Conservation (phyloP, 1,140 invertebrate species). For the Protaetia brevitarsis region DNA sequence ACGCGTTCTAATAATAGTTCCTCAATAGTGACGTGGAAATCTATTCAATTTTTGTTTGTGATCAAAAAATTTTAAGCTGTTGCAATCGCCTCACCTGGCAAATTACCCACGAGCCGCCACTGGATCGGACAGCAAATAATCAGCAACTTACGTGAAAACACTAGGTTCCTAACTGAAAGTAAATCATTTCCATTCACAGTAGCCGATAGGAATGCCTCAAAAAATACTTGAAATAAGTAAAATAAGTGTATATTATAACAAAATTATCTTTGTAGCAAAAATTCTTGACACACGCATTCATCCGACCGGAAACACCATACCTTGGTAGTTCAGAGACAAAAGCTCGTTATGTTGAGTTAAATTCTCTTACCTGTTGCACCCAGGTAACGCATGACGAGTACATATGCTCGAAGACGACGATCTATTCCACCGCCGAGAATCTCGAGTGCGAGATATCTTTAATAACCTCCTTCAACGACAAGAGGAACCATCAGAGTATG, state of each 20-base stretch:
- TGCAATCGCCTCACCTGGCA: too few relatives aligned
- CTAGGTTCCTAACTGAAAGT: slow-evolving; percentile 19
- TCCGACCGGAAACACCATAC: not conserved
- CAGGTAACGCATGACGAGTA: not conserved
- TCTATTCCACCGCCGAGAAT: not conserved
- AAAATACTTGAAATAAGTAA: not conserved
- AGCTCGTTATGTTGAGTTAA: not conserved
- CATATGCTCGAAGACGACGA: not conserved
- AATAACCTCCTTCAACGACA: not conserved
- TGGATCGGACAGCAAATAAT: too few relatives aligned
- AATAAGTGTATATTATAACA: not conserved
- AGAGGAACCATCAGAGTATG: too few relatives aligned
- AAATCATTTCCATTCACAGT: slow-evolving; percentile 20
- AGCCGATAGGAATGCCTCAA: not conserved
- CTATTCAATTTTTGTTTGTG: too few relatives aligned
- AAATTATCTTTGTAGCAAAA: not conserved
- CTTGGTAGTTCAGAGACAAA: not conserved
- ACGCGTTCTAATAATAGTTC: too few relatives aligned
- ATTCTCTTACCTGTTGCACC: not conserved
- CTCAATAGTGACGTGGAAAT: too few relatives aligned
- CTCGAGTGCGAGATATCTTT: not conserved
- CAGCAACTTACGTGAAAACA: not conserved
- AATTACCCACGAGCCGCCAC: too few relatives aligned
- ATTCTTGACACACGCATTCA: not conserved
- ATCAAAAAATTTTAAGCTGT: too few relatives aligned